Percentiles rank a stretch among this genome's conserved stretches.
phyloP scores from a whole-genome alignment of 2,797 vertebrate species.

The Peromyscus aztecus region DNA sequence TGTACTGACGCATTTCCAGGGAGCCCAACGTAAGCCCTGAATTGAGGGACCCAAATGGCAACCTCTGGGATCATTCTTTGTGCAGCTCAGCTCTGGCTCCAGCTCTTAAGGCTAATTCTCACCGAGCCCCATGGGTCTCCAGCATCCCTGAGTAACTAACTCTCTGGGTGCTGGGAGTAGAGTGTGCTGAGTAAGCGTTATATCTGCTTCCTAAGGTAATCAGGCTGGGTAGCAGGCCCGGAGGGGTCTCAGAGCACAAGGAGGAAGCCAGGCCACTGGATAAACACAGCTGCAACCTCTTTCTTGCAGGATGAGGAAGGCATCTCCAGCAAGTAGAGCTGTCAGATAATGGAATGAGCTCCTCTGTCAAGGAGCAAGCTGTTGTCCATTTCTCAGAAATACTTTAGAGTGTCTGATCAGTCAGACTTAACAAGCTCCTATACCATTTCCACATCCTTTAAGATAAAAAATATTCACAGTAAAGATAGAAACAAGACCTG shows the following conservation, averaged over 20 bases:
- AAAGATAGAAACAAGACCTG: neutral
- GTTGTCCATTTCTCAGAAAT: neutral
- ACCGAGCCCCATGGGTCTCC: neutral
- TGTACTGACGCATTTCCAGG: neutral
- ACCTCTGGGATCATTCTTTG: neutral
- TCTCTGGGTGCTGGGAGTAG: neutral
- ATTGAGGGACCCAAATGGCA: neutral
- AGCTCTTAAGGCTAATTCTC: neutral
- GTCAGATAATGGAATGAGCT: neutral
- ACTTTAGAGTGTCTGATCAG: neutral
- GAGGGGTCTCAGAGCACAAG: neutral
- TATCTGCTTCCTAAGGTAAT: neutral
- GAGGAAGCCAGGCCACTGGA: neutral
- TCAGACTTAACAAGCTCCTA: conserved; percentile 7
- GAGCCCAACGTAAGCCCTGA: neutral
- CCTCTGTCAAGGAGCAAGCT: neutral
- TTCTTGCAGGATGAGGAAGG: neutral
- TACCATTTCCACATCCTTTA: neutral
- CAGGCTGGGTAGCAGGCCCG: neutral
- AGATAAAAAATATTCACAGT: conserved; percentile 12
- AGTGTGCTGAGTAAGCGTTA: neutral
- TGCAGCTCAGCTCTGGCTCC: neutral
- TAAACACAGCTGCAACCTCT: neutral
- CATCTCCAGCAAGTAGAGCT: neutral
- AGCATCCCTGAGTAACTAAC: neutral